Conservation (phyloP, 1,140 invertebrate genomes). For the Trissolcus basalis region DNA sequence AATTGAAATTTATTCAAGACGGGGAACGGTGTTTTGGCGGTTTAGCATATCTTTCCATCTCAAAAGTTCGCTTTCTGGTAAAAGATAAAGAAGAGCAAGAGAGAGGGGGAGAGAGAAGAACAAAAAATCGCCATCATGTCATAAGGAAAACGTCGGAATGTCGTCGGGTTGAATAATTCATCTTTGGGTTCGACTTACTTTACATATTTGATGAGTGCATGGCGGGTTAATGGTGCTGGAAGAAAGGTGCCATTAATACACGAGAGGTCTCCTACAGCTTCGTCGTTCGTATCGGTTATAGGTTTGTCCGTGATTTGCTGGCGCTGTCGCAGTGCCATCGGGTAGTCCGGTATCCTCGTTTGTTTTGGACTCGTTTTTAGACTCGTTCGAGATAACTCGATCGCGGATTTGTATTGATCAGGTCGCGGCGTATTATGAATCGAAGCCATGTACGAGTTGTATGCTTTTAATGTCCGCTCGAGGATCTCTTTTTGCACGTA, state of each 20-base stretch:
- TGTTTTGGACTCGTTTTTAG: conserved; percentile 19
- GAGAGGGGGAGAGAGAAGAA: background rate
- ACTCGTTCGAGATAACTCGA: conserved; percentile 4
- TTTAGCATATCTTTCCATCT: conserved; percentile 46
- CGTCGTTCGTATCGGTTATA: conserved; percentile 39
- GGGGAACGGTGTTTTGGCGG: conserved; percentile 7
- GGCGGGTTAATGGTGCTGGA: conserved; percentile 69
- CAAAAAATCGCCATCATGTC: conserved; percentile 19
- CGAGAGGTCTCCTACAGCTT: conserved; percentile 67
- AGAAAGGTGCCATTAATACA: conserved; percentile 74
- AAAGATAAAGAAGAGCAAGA: background rate
- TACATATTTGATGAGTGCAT: conserved; percentile 75
- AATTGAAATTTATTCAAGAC: conserved; percentile 15
- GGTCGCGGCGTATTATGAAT: conserved; percentile 28
- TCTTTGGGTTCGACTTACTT: conserved; percentile 67
- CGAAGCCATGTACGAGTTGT: conserved; percentile 67
- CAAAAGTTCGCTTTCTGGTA: conserved; percentile 13
- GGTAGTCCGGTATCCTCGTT: conserved; percentile 44
- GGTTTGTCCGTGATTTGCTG: conserved; percentile 14
- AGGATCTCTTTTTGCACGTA: conserved; percentile 71
- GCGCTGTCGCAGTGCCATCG: conserved; percentile 23
- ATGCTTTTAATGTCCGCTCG: conserved; percentile 66
- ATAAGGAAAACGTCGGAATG: conserved; percentile 32
- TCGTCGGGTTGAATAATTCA: conserved; percentile 49
- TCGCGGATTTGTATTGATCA: conserved; percentile 17